These are phyloP conservation scores for Myzus persicae DNA, from an alignment of 1,140 invertebrate species.

Conservation along the genomic window DNA sequence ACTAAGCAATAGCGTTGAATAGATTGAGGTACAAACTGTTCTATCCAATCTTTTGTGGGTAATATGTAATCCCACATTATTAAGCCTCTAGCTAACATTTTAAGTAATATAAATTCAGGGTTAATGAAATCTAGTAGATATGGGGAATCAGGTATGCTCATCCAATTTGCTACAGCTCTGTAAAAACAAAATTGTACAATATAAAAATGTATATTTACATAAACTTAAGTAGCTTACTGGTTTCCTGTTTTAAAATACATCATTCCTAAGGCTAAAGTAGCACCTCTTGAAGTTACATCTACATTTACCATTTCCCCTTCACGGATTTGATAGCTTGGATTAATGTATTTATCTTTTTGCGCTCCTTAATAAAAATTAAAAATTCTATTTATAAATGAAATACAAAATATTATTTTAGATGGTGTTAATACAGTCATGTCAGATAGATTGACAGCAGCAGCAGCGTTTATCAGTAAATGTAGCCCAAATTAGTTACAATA, in stretches of 20 bases:
- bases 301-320: slow-evolving; percentile 95
- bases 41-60: slow-evolving; percentile 85
- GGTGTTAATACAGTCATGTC: not conserved
- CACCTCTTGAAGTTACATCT: slow-evolving; percentile 94
- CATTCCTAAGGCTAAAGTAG: slow-evolving; percentile 90
- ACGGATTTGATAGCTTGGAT: slow-evolving; percentile 81
- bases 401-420: not conserved
- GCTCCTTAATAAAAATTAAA: slow-evolving; percentile 66
- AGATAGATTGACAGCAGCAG: not conserved
- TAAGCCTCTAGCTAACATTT: slow-evolving; percentile 77
- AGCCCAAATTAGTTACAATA: no score
- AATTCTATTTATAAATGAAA: not conserved
- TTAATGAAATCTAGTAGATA: slow-evolving; percentile 91
- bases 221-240: slow-evolving; percentile 64
- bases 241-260: slow-evolving; percentile 91
- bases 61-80: slow-evolving; percentile 88
- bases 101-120: slow-evolving; percentile 89
- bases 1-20: slow-evolving; percentile 77
- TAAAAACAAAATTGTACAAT: slow-evolving; percentile 59
- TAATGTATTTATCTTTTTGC: slow-evolving; percentile 87
- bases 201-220: not conserved
- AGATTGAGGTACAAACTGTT: slow-evolving; percentile 79
- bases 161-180: slow-evolving; percentile 90
- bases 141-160: slow-evolving; percentile 87
- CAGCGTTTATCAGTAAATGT: not conserved